A percentile compares a stretch with the other conserved stretches of the same genome.
phyloP scores from a whole-genome alignment of 1,140 invertebrate genomes.

The Augochlora pura region DNA sequence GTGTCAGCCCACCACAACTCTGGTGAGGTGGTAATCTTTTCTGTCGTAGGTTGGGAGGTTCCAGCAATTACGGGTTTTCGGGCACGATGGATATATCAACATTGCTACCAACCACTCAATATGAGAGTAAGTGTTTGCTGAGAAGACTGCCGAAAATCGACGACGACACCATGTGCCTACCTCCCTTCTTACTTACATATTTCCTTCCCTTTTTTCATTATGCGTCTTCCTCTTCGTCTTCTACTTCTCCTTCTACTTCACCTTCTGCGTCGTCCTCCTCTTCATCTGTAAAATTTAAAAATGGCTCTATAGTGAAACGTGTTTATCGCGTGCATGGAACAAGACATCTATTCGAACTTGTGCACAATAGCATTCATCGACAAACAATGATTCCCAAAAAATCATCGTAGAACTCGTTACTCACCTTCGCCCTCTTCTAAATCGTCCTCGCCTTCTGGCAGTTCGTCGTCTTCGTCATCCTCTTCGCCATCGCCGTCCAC shows the following conservation, averaged over 20 bases:
- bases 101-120: slow-evolving; percentile 80
- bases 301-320: not conserved
- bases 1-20: slow-evolving; percentile 76
- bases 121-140: slow-evolving; percentile 79
- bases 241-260: slow-evolving; percentile 83
- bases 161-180: slow-evolving; percentile 65
- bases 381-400: not conserved
- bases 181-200: slow-evolving; percentile 78
- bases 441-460: slow-evolving; percentile 85
- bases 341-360: not conserved
- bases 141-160: slow-evolving; percentile 74
- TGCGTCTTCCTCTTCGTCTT: slow-evolving; percentile 81
- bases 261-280: slow-evolving; percentile 81
- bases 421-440: slow-evolving; percentile 84
- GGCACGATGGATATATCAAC: slow-evolving; percentile 74
- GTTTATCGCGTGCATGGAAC: not conserved
- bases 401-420: slow-evolving; percentile 2
- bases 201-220: slow-evolving; percentile 78
- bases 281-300: slow-evolving; percentile 81
- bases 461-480: slow-evolving; percentile 85
- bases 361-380: not conserved
- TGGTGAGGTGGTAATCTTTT: slow-evolving; percentile 72
- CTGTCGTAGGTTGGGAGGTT: slow-evolving; percentile 68
- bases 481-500: slow-evolving; percentile 82
- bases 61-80: slow-evolving; percentile 65